Evolutionary conservation across 2,888 invertebrate genomes (phyloP), one percentile per base, ranked within the genome.

Genomic region (Neoascia interrupta): DNA sequence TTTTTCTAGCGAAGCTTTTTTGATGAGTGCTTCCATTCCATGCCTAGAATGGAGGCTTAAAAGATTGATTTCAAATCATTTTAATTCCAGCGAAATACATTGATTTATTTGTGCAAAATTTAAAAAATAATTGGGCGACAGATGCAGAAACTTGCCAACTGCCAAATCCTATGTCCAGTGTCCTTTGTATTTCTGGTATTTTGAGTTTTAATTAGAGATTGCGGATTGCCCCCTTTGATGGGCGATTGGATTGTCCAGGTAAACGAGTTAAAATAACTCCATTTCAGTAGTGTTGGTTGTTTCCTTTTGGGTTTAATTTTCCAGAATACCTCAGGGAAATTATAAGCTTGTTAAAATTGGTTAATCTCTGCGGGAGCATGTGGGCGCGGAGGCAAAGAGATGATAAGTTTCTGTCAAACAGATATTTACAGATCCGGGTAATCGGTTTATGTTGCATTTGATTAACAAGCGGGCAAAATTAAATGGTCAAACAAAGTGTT

Each of bases 371-470:
- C 36, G 34, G 66, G 73, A 79, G 73, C 8, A 31, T 3, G 31
- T 31, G 31, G 3, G 3, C 10, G 79, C 73, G 79, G 31, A 51
- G n/a, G 10, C 34, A 41, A 31, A 26, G 28, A 58, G 37, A 47
- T 6, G 10, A 31, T 31, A 31, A 61, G 19, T 31, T 28, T 39
- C 63, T 28, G 31, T 34, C 54, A 43, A 37, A 56, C 34, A 49
- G 28, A 43, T 26, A 39, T n/a, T n/a, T 31, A 39, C 39, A 15
- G 66, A 61, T 64, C 58, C 37, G n/a, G 56, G 41, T 79, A 79
- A 79, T 73, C 79, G 79, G 79, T 66, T 79, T 79, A 79, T 68
- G 61, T 79, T 79, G 79, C 73, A 79, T 73, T 70, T 73, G 73
- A 79, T 79, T 79, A 79, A 73, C 51, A 49, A 60, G 60, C 54